phyloP scores from a whole-genome alignment of 2,888 invertebrate species.

The Nasonia oneida region DNA sequence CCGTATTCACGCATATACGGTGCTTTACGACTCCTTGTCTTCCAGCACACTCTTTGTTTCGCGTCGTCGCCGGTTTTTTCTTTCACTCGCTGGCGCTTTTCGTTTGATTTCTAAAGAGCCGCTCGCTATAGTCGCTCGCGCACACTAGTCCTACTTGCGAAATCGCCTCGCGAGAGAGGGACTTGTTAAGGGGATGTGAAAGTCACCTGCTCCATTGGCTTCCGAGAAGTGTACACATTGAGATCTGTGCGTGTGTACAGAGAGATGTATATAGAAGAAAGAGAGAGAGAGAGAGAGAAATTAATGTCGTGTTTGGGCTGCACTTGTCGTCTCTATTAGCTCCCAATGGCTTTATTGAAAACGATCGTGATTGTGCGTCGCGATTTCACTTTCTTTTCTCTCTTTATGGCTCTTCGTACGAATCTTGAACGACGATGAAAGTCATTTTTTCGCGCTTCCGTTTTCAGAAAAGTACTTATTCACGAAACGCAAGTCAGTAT shows the following conservation, averaged over 20 bases:
- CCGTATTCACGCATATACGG: neutral
- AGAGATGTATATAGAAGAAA: neutral
- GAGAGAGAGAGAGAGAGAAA: neutral
- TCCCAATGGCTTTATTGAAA: neutral
- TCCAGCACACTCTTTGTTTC: conserved; percentile 44
- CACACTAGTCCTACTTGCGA: conserved; percentile 12
- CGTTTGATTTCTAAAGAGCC: conserved; percentile 40
- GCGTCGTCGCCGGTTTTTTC: neutral
- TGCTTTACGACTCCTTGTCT: conserved; percentile 30
- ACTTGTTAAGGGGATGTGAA: conserved; percentile 51
- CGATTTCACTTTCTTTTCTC: neutral
- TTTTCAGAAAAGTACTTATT: conserved; percentile 1
- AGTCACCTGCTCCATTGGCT: conserved; percentile 33
- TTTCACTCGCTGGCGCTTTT: conserved; percentile 19
- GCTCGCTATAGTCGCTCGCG: neutral
- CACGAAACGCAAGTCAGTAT: neutral
- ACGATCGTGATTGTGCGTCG: neutral
- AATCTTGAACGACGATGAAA: neutral
- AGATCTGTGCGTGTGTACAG: neutral
- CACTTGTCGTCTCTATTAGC: neutral
- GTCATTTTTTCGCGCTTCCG: neutral
- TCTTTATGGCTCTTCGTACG: neutral
- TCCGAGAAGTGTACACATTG: conserved; percentile 15
- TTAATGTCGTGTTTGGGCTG: neutral
- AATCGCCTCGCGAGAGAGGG: neutral